These are phyloP conservation scores for Cairina moschata DNA, from an alignment of 2,113 vertebrate species.

Conservation along the genomic window DNA sequence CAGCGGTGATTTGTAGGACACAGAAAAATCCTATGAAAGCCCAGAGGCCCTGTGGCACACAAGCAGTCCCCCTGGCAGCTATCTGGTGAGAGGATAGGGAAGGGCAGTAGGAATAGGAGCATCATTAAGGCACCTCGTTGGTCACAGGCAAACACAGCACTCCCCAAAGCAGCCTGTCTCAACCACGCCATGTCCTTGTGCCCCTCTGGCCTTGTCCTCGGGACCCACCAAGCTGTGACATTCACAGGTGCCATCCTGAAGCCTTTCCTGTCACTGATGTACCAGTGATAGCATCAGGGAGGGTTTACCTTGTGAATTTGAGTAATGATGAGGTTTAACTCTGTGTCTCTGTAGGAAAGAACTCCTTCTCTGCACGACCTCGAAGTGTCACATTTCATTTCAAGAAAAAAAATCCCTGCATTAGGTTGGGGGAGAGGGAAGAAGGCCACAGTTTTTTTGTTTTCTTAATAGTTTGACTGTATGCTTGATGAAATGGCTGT, in stretches of 20 bases:
- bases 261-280: accelerated
- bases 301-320: accelerated
- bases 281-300: not conserved
- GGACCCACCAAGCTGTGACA: accelerated
- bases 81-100: not conserved
- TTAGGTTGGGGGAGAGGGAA: not conserved
- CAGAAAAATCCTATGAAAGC: not conserved
- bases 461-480: not conserved
- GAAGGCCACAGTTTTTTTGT: not conserved
- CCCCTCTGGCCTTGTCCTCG: not conserved
- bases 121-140: accelerated
- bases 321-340: not conserved
- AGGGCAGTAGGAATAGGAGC: not conserved
- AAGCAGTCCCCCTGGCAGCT: not conserved
- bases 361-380: not conserved
- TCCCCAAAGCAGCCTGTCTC: not conserved
- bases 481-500: not conserved
- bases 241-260: not conserved
- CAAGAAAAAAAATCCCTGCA: accelerated
- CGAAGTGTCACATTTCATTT: not conserved
- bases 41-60: not conserved
- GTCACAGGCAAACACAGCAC: not conserved
- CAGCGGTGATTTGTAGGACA: accelerated
- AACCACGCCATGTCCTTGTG: accelerated
- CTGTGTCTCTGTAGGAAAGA: not conserved